These are phyloP conservation scores for Hippasteria phrygiana DNA, from an alignment of 53 echinoderm and acorn worm genomes.

Conservation along the genomic window DNA sequence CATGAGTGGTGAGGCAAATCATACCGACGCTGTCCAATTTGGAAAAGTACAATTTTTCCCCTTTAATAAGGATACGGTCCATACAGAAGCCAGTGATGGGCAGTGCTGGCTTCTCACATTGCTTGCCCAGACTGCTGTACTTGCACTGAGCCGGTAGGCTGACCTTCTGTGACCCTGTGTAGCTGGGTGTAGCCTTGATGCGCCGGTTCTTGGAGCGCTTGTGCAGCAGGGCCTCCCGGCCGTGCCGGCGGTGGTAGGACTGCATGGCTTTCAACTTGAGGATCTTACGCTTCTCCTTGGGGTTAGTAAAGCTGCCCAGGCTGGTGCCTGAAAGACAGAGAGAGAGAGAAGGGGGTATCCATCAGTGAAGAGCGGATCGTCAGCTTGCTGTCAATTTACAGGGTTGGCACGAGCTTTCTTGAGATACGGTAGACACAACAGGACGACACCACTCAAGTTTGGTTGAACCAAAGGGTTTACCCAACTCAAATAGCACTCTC, in stretches of 20 bases:
- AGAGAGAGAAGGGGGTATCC: neutral
- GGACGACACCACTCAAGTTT: too few species aligned
- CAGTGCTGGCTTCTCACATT: conserved; percentile 74
- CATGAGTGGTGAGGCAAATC: too few species aligned
- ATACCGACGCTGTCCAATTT: too few species aligned
- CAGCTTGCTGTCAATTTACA: too few species aligned
- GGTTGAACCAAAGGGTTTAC: too few species aligned
- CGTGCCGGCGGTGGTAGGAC: conserved; percentile 83
- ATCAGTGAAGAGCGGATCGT: too few species aligned
- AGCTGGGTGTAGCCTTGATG: conserved; percentile 84
- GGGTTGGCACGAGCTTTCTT: too few species aligned
- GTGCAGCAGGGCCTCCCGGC: conserved; percentile 86
- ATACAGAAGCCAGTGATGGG: conserved; percentile 86
- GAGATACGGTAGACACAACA: too few species aligned
- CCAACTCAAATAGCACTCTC: too few species aligned
- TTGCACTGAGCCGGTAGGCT: conserved; percentile 73
- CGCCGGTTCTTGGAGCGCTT: conserved; percentile 85
- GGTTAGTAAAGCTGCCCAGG: conserved; percentile 80
- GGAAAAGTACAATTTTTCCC: neutral
- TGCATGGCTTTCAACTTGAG: conserved; percentile 78
- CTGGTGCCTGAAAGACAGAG: conserved; percentile 54
- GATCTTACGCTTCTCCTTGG: conserved; percentile 87
- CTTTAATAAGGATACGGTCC: conserved; percentile 84
- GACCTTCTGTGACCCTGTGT: conserved; percentile 71
- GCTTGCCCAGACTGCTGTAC: conserved; percentile 53